A percentile compares a stretch with the other conserved stretches of the same genome.
phyloP scores from a whole-genome alignment of 2,797 vertebrate genomes.

The Urophycis tenuis region DNA sequence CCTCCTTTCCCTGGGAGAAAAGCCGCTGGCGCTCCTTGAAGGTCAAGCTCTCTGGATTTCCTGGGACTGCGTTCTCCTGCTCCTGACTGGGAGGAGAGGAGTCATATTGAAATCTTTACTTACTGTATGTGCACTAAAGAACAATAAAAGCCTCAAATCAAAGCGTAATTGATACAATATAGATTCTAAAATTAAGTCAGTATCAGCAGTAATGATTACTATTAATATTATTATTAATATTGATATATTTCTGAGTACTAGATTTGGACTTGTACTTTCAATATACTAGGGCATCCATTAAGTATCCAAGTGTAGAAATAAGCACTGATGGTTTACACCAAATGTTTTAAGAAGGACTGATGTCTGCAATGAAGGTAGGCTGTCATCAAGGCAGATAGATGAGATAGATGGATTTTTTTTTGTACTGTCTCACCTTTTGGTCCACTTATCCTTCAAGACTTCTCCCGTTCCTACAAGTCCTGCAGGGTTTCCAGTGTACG shows the following conservation, averaged over 20 bases:
- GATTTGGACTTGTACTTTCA: not conserved
- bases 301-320: too few relatives aligned
- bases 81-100: constrained; percentile 72
- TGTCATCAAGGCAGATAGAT: not conserved
- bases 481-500: constrained; percentile 85
- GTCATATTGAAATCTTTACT: not conserved
- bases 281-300: too few relatives aligned
- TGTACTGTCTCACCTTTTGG: constrained; percentile 77
- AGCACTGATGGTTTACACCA: too few relatives aligned
- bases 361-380: not conserved
- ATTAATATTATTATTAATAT: not conserved
- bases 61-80: constrained; percentile 70
- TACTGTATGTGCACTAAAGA: not conserved
- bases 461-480: constrained; percentile 79
- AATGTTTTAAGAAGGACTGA: not conserved
- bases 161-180: too few relatives aligned
- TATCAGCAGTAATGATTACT: not conserved
- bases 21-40: constrained; percentile 97
- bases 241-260: not conserved
- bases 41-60: constrained; percentile 87
- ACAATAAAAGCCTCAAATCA: not conserved
- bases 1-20: constrained; percentile 97
- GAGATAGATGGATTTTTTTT: not conserved
- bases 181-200: too few relatives aligned
- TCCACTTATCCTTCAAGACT: constrained; percentile 79